Evolutionary conservation across 30 jellyfish, hydroid and myxozoan genomes (phyloP).

Genomic region (Turritopsis dohrnii): DNA sequence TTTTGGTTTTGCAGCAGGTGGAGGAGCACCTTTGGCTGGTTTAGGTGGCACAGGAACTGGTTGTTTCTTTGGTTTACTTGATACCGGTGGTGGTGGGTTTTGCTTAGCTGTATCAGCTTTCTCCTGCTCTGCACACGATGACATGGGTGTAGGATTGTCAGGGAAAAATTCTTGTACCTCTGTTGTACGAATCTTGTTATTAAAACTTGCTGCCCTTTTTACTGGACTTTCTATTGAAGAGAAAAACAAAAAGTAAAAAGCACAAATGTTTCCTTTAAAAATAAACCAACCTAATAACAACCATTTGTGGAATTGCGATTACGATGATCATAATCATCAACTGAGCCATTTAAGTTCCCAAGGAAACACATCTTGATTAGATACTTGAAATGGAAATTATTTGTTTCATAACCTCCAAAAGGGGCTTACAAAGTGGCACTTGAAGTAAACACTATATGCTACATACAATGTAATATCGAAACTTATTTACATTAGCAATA

Average conservation of each 20-base stretch:
- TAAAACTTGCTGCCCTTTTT: not conserved
- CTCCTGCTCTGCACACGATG: slow-evolving; percentile 39
- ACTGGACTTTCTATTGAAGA: slow-evolving; percentile 10
- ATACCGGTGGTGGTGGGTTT: slow-evolving; percentile 10
- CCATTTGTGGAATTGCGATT: too few species aligned
- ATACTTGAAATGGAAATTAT: too few species aligned
- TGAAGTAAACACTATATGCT: too few species aligned
- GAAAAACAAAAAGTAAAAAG: not conserved
- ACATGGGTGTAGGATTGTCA: slow-evolving; percentile 29
- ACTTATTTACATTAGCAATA: too few species aligned
- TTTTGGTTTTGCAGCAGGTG: slow-evolving; percentile 65
- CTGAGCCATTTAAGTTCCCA: too few species aligned
- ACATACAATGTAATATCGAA: too few species aligned
- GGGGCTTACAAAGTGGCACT: too few species aligned
- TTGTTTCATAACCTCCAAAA: too few species aligned
- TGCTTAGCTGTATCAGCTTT: slow-evolving; percentile 22
- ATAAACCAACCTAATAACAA: not conserved
- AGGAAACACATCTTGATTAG: too few species aligned
- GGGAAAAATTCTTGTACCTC: slow-evolving; percentile 10
- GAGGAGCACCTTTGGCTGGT: slow-evolving; percentile 37
- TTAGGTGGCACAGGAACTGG: slow-evolving; percentile 33
- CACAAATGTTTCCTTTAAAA: not conserved
- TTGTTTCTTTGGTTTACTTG: slow-evolving; percentile 8
- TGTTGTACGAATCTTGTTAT: not conserved
- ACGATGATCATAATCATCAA: too few species aligned